Percentiles rank a stretch among this genome's conserved stretches.
These are phyloP conservation scores for Pyrrhia umbra DNA, from an alignment of 2,888 invertebrate species.

Conservation along the genomic window DNA sequence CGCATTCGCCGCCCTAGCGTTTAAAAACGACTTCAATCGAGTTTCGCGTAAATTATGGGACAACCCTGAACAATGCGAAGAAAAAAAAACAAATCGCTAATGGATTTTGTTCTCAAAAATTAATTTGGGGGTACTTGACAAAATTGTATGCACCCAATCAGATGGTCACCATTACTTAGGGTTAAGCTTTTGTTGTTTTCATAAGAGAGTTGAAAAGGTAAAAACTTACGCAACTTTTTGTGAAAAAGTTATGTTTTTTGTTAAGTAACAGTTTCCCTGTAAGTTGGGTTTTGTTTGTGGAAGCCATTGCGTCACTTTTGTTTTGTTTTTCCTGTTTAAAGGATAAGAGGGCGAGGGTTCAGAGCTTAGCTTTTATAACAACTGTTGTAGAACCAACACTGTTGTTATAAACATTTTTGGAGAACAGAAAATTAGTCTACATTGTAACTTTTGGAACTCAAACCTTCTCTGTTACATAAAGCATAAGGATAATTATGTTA, in stretches of 20 bases:
- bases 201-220: slow-evolving; percentile 50
- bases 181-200: slow-evolving; percentile 66
- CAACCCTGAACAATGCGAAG: slow-evolving; percentile 85
- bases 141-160: slow-evolving; percentile 87
- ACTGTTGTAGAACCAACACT: background rate
- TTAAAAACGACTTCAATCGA: slow-evolving; percentile 86
- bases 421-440: background rate
- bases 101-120: slow-evolving; percentile 90
- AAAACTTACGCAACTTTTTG: slow-evolving; percentile 18
- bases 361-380: background rate
- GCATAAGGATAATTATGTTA: too few species aligned
- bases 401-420: background rate
- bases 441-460: background rate
- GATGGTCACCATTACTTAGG: slow-evolving; percentile 71
- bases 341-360: slow-evolving; percentile 1
- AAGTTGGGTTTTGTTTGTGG: background rate
- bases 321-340: background rate
- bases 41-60: slow-evolving; percentile 89
- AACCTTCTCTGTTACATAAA: too few species aligned
- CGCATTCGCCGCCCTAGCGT: slow-evolving; percentile 85
- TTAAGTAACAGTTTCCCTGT: slow-evolving; percentile 19
- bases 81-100: slow-evolving; percentile 87
- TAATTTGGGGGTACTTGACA: slow-evolving; percentile 88
- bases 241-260: slow-evolving; percentile 25
- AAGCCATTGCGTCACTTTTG: slow-evolving; percentile 19